Conservation (phyloP, 2,888 invertebrate species). For the Sphecodes monilicornis region DNA sequence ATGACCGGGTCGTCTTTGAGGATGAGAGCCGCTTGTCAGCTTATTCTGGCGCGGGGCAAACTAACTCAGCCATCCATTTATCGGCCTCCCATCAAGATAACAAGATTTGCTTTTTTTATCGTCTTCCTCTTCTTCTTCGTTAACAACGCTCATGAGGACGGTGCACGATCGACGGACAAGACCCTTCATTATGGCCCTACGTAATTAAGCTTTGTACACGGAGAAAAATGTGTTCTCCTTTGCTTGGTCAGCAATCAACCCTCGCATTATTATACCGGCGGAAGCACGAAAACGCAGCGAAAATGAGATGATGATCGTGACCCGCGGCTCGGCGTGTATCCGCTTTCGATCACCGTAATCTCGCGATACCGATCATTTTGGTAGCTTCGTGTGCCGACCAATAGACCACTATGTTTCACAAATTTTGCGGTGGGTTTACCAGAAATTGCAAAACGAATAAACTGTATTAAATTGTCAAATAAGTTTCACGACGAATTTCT, state of each 20-base stretch:
- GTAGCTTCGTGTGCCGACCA: neutral
- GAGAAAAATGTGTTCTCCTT: conserved; percentile 41
- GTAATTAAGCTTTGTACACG: conserved; percentile 66
- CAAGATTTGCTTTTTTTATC: conserved; percentile 37
- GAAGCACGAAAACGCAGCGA: conserved; percentile 26
- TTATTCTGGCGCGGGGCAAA: conserved; percentile 62
- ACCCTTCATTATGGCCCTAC: conserved; percentile 64
- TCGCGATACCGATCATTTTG: neutral
- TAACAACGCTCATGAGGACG: conserved; percentile 47
- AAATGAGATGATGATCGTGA: conserved; percentile 9
- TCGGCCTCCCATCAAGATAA: conserved; percentile 72
- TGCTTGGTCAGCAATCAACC: conserved; percentile 31
- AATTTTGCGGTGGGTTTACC: neutral
- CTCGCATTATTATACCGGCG: conserved; percentile 40
- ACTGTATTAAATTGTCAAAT: too few relatives aligned
- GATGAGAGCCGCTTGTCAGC: conserved; percentile 65
- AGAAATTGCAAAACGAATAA: neutral
- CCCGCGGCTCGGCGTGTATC: neutral
- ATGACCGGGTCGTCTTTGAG: conserved; percentile 66
- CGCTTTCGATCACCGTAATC: neutral
- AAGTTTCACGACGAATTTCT: too few relatives aligned
- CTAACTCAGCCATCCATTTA: conserved; percentile 62
- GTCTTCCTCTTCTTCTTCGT: conserved; percentile 32
- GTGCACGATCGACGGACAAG: conserved; percentile 55
- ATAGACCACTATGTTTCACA: neutral